A percentile compares a stretch with the other conserved stretches of the same genome.
Conservation (phyloP, 1,140 invertebrate genomes). For the Nymphalis io region DNA sequence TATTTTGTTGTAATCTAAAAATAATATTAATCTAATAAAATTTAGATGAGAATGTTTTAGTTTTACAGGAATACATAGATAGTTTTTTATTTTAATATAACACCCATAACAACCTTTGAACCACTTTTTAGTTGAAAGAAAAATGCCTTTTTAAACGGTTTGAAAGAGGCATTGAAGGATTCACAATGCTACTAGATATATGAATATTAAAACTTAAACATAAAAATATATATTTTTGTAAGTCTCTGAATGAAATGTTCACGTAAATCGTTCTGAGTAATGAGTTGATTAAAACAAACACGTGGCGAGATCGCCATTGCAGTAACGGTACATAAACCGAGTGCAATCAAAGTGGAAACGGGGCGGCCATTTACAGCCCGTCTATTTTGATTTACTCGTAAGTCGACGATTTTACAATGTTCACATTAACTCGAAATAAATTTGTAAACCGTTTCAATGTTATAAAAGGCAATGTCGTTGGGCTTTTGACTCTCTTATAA, state of each 20-base stretch:
- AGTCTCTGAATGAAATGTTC: background rate
- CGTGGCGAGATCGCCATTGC: slow-evolving; percentile 39
- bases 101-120: no score
- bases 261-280: slow-evolving; percentile 6
- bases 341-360: slow-evolving; percentile 55
- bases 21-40: no score
- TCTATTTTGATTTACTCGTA: slow-evolving; percentile 49
- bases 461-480: background rate
- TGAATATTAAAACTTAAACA: no score
- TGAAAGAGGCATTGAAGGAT: no score
- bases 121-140: no score
- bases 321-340: slow-evolving; percentile 54
- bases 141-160: no score
- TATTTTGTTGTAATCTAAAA: no score
- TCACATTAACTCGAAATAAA: slow-evolving; percentile 6
- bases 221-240: background rate
- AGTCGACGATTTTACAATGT: background rate
- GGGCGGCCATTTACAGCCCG: slow-evolving; percentile 53
- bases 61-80: no score
- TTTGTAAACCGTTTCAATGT: background rate
- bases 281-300: slow-evolving; percentile 27
- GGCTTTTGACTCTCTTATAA: no score
- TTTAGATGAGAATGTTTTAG: no score
- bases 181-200: no score
- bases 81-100: no score